Conservation (phyloP, 2,888 invertebrate genomes). For the Tiphia femorata region DNA sequence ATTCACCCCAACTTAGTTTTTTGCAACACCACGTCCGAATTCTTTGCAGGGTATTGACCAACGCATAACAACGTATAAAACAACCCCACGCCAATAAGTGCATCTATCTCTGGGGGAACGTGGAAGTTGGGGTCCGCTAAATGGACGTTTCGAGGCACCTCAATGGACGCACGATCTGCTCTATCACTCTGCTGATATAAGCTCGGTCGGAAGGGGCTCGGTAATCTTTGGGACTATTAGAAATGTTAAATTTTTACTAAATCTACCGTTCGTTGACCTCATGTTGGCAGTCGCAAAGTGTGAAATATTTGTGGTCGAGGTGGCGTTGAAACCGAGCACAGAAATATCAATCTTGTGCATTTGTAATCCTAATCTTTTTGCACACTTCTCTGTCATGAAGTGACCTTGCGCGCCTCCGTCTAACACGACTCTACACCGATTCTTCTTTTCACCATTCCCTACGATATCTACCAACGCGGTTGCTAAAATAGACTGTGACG, state of each 20-base stretch:
- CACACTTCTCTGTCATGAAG: neutral
- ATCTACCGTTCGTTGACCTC: neutral
- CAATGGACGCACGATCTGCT: neutral
- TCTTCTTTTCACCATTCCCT: neutral
- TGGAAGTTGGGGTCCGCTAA: neutral
- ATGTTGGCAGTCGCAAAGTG: neutral
- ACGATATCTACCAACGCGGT: neutral
- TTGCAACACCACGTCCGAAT: neutral
- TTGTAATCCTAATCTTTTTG: neutral
- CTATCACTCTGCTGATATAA: no score
- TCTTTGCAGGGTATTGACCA: neutral
- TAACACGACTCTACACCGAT: neutral
- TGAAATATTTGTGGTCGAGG: neutral
- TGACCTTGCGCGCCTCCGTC: neutral
- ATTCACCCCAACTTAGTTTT: neutral
- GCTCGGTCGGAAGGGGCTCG: neutral
- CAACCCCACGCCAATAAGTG: neutral
- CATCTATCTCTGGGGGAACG: neutral
- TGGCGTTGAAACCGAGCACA: neutral
- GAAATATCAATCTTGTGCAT: neutral
- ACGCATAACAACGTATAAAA: neutral
- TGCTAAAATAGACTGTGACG: neutral
- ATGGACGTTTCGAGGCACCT: neutral
- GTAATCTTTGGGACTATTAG: neutral
- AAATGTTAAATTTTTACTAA: neutral